Base-by-base conservation (phyloP, 2,888 invertebrate species). In the Emmelina monodactyla region DNA sequence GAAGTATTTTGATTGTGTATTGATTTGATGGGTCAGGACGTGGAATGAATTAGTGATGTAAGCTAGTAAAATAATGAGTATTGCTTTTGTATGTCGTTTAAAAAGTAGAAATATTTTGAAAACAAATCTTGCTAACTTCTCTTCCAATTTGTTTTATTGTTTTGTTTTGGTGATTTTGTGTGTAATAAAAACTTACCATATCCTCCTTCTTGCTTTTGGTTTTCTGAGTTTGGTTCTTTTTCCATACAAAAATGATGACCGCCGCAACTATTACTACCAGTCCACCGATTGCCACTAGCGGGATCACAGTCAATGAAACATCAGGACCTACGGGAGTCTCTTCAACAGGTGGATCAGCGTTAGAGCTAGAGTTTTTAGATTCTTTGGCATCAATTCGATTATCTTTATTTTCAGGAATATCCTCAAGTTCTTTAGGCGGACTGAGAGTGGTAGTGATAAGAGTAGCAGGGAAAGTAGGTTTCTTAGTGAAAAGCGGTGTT, bases 131-230 rank as follows among this genome's bases (percentile, higher is more conserved):
- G 5, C 9, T 19, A 19, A 9, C 5, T 5, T 19, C n/a, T n/a
- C n/a, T n/a, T n/a, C n/a, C n/a, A n/a, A n/a, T n/a, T n/a, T n/a
- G n/a, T n/a, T n/a, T n/a, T n/a, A n/a, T 28, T n/a, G 28, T 28
- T 6, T 9, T 11, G 7, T 28, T 28, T 28, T 28, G 7, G n/a
- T 28, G n/a, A 28, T 28, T n/a, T 28, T n/a, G 4, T 28, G 11
- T 28, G 14, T 22, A 14, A 5, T 30, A 5, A 5, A 12, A 32
- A 19, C 75, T 64, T 53, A 89, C 90, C 85, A 89, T 87, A 53
- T 91, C 90, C 49, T 89, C 88, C 57, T 89, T 89, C 43, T 82
- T 82, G 16, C 82, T 83, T 50, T 87, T 88, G n/a, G 83, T 70
- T 53, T 86, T 85, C 29, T 82, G 82, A 25, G 76, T 61, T 50